Evolutionary conservation across 2,888 invertebrate species (phyloP), one percentile per base, ranked within the genome.

Genomic region (Hypselothyrea guttata): DNA sequence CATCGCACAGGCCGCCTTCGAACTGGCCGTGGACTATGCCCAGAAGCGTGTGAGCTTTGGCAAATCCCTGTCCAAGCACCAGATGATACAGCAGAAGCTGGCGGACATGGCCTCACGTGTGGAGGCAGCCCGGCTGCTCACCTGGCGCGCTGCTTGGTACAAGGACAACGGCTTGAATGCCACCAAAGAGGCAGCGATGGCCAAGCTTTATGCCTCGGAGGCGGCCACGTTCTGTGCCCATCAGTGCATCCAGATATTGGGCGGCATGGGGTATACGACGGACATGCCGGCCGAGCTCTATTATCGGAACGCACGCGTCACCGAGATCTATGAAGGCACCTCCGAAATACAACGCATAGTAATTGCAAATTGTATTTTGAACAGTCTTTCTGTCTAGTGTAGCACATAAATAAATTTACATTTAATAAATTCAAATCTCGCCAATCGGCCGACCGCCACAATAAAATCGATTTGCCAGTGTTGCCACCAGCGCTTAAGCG

Each of bases 161-260:
- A 97, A 97, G 89, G 98, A 98, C 88, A 93, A 93, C 59, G 93
- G 94, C 22, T 91, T 94, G 86, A 92, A 94, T 0, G 97, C 92
- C 85, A 95, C 96, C 0, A 98, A 98, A 90, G 97, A 97, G 90
- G 98, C 98, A n/a, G 97, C 98, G 0, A 98, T 98, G 97, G 98
- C 96, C 0, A 98, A 98, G 88, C 90, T 98, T 51, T 94, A 96
- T 11, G 97, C 98, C 9, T 97, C 97, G 0, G 98, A 98, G 90
- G 94, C 97, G n/a, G 97, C 98, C 18, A 98, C 98, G 0, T 97
- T 93, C 87, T 92, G 94, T 65, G 93, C 97, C 4, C 98, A 98
- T 91, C 96, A 98, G 90, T 94, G 96, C 75, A 97, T 98, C 79
- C 94, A 94, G 90, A 92, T 93, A 63, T 49, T 97, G n/a, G 97